A percentile compares a stretch with the other conserved stretches of the same genome.
Evolutionary conservation across 1,140 invertebrate species (phyloP).

Genomic region (Hyphantria cunea): DNA sequence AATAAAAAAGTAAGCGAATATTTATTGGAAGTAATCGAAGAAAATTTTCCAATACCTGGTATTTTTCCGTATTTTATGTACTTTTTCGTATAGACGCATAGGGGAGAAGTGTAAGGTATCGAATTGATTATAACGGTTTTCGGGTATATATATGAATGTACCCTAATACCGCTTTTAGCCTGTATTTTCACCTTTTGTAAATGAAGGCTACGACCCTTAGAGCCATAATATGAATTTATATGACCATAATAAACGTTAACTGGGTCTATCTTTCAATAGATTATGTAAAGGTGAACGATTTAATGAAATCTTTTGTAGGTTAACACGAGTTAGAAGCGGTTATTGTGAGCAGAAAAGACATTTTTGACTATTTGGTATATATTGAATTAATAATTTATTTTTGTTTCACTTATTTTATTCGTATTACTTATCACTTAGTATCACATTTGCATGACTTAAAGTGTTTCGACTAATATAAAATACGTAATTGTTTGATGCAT

Average conservation of each 20-base stretch:
- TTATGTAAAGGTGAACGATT: conserved; percentile 5
- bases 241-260: conserved; percentile 17
- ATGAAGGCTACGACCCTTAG: conserved; percentile 10
- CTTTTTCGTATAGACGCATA: neutral
- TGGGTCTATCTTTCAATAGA: conserved; percentile 2
- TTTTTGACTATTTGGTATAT: too few species aligned
- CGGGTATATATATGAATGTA: neutral
- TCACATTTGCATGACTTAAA: too few species aligned
- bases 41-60: too few species aligned
- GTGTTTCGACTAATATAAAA: too few species aligned
- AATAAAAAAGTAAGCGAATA: too few species aligned
- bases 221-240: conserved; percentile 24
- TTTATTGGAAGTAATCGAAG: too few species aligned
- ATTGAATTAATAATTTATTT: too few species aligned
- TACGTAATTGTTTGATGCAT: too few species aligned
- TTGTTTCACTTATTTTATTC: too few species aligned
- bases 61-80: neutral
- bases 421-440: too few species aligned
- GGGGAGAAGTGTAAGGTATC: neutral
- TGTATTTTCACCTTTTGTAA: conserved; percentile 5
- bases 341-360: too few species aligned
- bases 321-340: neutral
- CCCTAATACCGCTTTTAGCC: neutral
- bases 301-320: conserved; percentile 10
- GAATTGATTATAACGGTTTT: neutral